Percentiles rank a stretch among this genome's conserved stretches.
phyloP scores from a whole-genome alignment of 2,113 vertebrate genomes.

The Lontra canadensis region DNA sequence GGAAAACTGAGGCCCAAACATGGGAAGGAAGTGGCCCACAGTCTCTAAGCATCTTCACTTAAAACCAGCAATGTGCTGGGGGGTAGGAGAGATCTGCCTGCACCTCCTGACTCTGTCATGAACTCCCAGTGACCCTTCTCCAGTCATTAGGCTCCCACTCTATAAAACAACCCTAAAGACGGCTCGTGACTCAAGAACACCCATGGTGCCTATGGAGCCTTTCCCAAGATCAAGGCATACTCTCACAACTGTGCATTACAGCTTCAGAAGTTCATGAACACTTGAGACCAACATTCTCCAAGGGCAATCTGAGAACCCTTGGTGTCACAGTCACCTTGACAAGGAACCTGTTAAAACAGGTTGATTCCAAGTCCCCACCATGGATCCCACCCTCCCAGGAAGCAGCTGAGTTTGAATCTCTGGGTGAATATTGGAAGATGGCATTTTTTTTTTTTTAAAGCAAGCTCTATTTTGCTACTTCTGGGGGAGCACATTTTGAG shows the following conservation, averaged over 20 bases:
- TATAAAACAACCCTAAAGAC: neutral
- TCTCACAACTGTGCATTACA: neutral
- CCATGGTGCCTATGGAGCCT: neutral
- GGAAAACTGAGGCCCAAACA: neutral
- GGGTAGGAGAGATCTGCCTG: neutral
- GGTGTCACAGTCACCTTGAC: neutral
- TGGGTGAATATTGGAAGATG: neutral
- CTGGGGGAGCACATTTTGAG: neutral
- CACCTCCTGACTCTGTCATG: neutral
- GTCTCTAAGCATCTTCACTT: neutral
- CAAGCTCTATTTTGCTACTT: neutral
- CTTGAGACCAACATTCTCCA: neutral
- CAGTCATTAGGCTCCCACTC: neutral
- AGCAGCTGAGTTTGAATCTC: neutral
- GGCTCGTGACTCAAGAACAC: neutral
- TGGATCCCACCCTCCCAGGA: neutral
- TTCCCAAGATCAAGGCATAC: neutral
- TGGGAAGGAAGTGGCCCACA: neutral
- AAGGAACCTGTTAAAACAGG: neutral
- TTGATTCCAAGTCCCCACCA: neutral
- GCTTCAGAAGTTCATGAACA: constrained; percentile 31
- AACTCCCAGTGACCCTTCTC: neutral
- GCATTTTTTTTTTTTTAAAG: neutral
- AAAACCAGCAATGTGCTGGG: neutral
- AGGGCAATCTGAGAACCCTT: neutral